Percentiles rank a stretch among this genome's conserved stretches.
phyloP scores from a whole-genome alignment of 2,888 invertebrate species.

The Callinectes sapidus region DNA sequence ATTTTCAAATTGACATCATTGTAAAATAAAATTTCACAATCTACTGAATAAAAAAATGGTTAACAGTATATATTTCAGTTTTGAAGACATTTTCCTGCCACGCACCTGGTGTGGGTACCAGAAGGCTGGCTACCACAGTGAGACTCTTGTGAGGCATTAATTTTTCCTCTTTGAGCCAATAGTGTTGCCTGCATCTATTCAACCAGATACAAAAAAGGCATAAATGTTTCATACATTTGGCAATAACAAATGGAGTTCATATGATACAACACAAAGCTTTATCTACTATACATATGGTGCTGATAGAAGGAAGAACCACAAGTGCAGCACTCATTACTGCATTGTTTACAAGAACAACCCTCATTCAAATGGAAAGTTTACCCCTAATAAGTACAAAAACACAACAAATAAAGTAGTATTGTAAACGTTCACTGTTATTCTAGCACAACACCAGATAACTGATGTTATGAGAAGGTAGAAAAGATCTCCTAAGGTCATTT shows the following conservation, averaged over 20 bases:
- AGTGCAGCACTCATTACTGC: not conserved
- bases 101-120: not conserved
- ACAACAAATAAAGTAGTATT: not conserved
- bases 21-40: not conserved
- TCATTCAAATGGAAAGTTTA: not conserved
- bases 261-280: slow-evolving; percentile 1
- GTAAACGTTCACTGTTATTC: not conserved
- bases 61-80: not conserved
- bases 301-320: slow-evolving; percentile 32
- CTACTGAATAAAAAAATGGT: not conserved
- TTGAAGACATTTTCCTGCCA: not conserved
- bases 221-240: slow-evolving; percentile 41
- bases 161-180: not conserved
- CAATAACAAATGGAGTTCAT: slow-evolving; percentile 22
- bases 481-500: not conserved
- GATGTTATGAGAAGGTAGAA: not conserved
- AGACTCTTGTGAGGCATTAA: not conserved
- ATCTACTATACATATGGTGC: slow-evolving; percentile 27
- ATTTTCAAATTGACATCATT: not conserved
- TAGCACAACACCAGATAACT: not conserved
- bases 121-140: not conserved
- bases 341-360: not conserved
- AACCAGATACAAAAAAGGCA: slow-evolving; percentile 36
- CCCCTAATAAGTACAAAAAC: slow-evolving; percentile 24
- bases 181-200: not conserved